Conservation (phyloP, 2,113 vertebrate species). For the Sisor rabdophorus region DNA sequence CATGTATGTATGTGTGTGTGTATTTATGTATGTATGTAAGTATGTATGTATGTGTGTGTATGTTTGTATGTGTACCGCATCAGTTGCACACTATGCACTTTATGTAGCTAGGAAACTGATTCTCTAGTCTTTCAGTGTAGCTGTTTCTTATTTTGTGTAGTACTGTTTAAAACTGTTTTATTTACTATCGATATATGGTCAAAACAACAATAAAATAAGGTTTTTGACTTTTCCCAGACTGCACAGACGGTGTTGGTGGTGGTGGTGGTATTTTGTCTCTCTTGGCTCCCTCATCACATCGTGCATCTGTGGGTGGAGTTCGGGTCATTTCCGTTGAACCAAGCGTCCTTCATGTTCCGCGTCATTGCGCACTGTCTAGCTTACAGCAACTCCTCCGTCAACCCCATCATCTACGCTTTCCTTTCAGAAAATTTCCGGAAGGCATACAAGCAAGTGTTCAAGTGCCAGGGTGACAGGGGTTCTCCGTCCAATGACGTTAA, state of each 20-base stretch:
- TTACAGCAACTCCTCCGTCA: conserved; percentile 39
- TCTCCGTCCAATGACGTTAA: conserved; percentile 10
- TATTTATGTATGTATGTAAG: no score
- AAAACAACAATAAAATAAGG: no score
- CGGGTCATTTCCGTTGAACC: conserved; percentile 31
- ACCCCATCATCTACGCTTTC: conserved; percentile 39
- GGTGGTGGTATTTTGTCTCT: conserved; percentile 40
- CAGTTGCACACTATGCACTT: no score
- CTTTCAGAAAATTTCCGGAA: conserved; percentile 41
- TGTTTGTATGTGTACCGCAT: no score
- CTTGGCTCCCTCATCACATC: conserved; percentile 40
- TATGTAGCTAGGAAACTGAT: no score
- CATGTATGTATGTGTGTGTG: no score
- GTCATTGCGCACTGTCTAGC: conserved; percentile 35
- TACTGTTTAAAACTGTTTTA: no score
- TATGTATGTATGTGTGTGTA: no score
- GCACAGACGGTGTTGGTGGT: conserved; percentile 41
- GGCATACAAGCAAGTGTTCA: conserved; percentile 40
- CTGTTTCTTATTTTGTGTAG: no score
- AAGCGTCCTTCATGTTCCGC: conserved; percentile 33
- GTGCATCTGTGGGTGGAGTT: conserved; percentile 40
- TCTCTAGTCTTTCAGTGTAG: no score
- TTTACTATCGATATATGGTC: no score
- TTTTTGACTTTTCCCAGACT: conserved; percentile 4
- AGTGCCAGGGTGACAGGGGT: conserved; percentile 14